These are phyloP conservation scores for Gerris buenoi DNA, from an alignment of 1,140 invertebrate genomes.

Conservation along the genomic window DNA sequence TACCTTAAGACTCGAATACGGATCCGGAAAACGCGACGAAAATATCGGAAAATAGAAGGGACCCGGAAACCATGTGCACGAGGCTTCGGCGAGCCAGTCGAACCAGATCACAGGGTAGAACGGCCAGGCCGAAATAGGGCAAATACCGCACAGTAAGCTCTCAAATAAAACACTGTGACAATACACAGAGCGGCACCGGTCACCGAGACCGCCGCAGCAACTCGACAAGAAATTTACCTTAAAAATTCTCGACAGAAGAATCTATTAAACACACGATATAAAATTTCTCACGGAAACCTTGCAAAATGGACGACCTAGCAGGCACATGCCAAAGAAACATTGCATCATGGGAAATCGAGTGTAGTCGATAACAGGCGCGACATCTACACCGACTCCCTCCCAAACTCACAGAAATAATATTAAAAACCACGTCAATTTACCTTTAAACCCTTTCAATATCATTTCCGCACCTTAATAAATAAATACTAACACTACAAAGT, in stretches of 20 bases:
- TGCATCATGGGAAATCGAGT: constrained; percentile 34
- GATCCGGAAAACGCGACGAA: too few relatives aligned
- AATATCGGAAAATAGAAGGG: constrained; percentile 17
- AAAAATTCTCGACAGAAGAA: constrained; percentile 30
- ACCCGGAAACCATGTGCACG: constrained; percentile 36
- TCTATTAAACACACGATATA: constrained; percentile 38
- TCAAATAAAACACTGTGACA: not conserved
- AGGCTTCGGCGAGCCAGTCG: constrained; percentile 24
- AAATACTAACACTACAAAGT: too few relatives aligned
- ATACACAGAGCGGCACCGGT: not conserved
- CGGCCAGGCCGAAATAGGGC: constrained; percentile 16
- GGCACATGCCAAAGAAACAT: constrained; percentile 47
- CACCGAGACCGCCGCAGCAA: not conserved
- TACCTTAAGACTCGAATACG: too few relatives aligned
- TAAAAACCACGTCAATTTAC: too few relatives aligned
- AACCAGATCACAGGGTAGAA: constrained; percentile 10
- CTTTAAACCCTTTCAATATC: too few relatives aligned
- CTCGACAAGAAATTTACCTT: constrained; percentile 16
- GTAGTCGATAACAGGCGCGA: constrained; percentile 15
- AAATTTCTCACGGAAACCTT: constrained; percentile 44
- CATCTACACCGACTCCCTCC: constrained; percentile 7
- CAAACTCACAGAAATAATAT: not conserved
- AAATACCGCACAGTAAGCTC: constrained; percentile 7
- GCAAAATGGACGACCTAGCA: constrained; percentile 50
- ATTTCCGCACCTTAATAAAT: too few relatives aligned